Percentiles rank a stretch among this genome's conserved stretches.
phyloP scores from a whole-genome alignment of 2,797 vertebrate species.

The Emys orbicularis region DNA sequence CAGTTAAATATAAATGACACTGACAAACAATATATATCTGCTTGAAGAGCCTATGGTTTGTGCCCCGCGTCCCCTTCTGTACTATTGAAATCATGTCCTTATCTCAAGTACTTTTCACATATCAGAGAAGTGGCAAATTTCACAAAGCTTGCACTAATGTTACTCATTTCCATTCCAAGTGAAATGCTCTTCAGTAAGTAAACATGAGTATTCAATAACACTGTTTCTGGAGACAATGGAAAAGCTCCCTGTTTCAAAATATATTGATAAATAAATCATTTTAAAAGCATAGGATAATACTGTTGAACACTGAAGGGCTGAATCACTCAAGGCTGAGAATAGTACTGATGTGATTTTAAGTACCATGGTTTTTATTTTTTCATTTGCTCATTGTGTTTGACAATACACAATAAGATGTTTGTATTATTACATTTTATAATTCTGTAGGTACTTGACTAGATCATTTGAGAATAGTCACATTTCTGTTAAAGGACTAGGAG shows the following conservation, averaged over 20 bases:
- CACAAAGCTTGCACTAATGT: constrained; percentile 84
- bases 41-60: constrained; percentile 80
- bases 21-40: constrained; percentile 80
- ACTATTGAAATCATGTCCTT: constrained; percentile 86
- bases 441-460: neutral
- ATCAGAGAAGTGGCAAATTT: constrained; percentile 85
- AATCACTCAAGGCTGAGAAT: constrained; percentile 39
- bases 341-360: constrained; percentile 22
- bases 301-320: constrained; percentile 41
- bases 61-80: constrained; percentile 49
- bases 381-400: constrained; percentile 49
- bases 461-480: constrained; percentile 24
- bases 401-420: constrained; percentile 45
- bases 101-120: constrained; percentile 87
- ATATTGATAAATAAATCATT: constrained; percentile 72
- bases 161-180: constrained; percentile 85
- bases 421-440: constrained; percentile 3
- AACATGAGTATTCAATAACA: constrained; percentile 79
- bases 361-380: neutral
- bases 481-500: neutral
- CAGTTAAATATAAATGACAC: constrained; percentile 77
- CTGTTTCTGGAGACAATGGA: constrained; percentile 68
- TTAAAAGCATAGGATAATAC: constrained; percentile 58
- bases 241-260: constrained; percentile 65
- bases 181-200: constrained; percentile 85